Evolutionary conservation across 2,888 invertebrate species (phyloP).

Genomic region (Pollenia labialis): DNA sequence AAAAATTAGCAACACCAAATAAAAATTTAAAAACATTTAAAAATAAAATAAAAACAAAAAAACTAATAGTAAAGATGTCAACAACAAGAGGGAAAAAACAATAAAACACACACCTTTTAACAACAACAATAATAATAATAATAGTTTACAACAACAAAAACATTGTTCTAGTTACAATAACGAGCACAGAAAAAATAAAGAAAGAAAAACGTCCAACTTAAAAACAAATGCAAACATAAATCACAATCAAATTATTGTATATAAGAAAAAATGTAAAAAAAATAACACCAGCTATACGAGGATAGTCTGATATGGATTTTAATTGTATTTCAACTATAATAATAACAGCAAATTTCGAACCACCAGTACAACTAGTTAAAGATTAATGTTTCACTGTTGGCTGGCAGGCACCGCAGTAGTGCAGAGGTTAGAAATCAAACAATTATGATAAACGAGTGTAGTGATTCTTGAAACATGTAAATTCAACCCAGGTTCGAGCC

Average conservation of each 20-base stretch:
- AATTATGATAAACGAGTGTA: too few relatives aligned
- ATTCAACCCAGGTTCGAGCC: too few relatives aligned
- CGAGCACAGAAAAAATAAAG: not conserved
- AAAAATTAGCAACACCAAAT: constrained; percentile 52
- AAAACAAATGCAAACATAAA: constrained; percentile 54
- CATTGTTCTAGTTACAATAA: not conserved
- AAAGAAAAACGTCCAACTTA: constrained; percentile 4
- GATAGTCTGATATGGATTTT: not conserved
- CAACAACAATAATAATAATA: constrained; percentile 69
- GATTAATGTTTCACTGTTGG: too few relatives aligned
- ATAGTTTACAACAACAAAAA: constrained; percentile 1
- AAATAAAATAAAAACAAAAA: constrained; percentile 61
- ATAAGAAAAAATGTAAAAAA: constrained; percentile 25
- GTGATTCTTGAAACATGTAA: too few relatives aligned
- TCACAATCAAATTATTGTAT: constrained; percentile 47
- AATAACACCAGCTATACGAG: not conserved
- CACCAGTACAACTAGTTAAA: too few relatives aligned
- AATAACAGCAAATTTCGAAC: too few relatives aligned
- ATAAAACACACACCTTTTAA: constrained; percentile 43
- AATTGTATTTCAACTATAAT: too few relatives aligned
- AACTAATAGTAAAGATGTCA: constrained; percentile 42
- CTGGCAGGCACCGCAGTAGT: too few relatives aligned
- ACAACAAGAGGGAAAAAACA: constrained; percentile 47
- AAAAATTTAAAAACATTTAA: constrained; percentile 31
- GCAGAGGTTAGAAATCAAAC: too few relatives aligned